Percentiles rank a stretch among this genome's conserved stretches.
Evolutionary conservation across 2,888 invertebrate genomes (phyloP).

Genomic region (Drosophila imparisetae): DNA sequence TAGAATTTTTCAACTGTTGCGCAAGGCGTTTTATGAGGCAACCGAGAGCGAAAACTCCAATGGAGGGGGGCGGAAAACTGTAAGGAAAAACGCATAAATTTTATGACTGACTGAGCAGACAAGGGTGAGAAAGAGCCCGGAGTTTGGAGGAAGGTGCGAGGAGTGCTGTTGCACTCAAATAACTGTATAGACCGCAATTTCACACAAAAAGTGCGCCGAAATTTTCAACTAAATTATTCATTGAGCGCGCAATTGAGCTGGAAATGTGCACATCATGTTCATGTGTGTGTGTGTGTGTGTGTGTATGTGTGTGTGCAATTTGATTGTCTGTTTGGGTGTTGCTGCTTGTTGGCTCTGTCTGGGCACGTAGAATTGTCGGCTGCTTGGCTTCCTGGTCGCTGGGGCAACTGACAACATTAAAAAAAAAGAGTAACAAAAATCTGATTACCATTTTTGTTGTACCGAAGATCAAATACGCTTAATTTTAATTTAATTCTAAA

Average conservation of each 20-base stretch:
- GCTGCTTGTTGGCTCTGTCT: slow-evolving; percentile 33
- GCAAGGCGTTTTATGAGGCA: slow-evolving; percentile 57
- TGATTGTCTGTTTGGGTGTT: slow-evolving; percentile 55
- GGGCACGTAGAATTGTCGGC: slow-evolving; percentile 67
- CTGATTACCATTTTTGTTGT: too few relatives aligned
- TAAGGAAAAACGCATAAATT: slow-evolving; percentile 75
- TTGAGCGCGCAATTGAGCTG: slow-evolving; percentile 79
- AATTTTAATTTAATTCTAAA: background rate
- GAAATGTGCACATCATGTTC: slow-evolving; percentile 62
- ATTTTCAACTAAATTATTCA: slow-evolving; percentile 78
- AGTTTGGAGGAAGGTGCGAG: background rate
- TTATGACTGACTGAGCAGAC: slow-evolving; percentile 66
- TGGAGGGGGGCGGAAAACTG: slow-evolving; percentile 44
- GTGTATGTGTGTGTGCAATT: slow-evolving; percentile 25
- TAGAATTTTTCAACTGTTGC: slow-evolving; percentile 73
- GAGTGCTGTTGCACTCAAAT: slow-evolving; percentile 57
- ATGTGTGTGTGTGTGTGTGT: slow-evolving; percentile 1
- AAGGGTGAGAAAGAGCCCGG: slow-evolving; percentile 1
- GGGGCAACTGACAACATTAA: slow-evolving; percentile 33
- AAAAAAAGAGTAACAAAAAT: slow-evolving; percentile 6
- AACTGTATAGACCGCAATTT: slow-evolving; percentile 61
- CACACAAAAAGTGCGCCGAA: slow-evolving; percentile 77
- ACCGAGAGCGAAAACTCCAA: slow-evolving; percentile 29
- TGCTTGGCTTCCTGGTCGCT: slow-evolving; percentile 57
- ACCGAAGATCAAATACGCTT: slow-evolving; percentile 10